Percentiles rank a stretch among this genome's conserved stretches.
These are phyloP conservation scores for Charina bottae DNA, from an alignment of 2,113 vertebrate genomes.

Conservation along the genomic window DNA sequence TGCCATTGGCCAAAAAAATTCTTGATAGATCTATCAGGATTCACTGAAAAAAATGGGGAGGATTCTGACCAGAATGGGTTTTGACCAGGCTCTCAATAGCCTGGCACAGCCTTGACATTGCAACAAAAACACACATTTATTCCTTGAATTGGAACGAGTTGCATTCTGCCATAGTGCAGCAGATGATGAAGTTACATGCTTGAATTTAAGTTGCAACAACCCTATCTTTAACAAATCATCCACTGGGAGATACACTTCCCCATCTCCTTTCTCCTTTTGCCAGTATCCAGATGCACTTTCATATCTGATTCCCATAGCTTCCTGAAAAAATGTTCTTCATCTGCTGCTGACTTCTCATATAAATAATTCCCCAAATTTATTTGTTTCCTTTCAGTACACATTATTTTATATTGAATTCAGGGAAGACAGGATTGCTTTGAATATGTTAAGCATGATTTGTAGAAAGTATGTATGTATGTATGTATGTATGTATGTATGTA, in stretches of 20 bases:
- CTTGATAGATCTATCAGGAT: neutral
- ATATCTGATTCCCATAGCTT: conserved; percentile 4
- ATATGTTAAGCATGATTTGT: neutral
- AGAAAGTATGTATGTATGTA: no score
- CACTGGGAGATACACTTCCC: neutral
- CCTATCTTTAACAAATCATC: neutral
- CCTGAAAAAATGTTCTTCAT: conserved; percentile 22
- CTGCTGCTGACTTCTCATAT: conserved; percentile 9
- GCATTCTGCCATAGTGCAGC: neutral
- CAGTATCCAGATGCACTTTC: neutral
- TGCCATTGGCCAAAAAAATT: neutral
- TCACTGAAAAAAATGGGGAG: neutral
- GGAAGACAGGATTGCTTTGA: conserved; percentile 6
- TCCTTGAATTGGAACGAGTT: neutral
- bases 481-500: no score
- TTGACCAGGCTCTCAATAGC: neutral
- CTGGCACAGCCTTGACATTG: neutral
- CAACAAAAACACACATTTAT: neutral
- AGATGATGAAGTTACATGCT: neutral
- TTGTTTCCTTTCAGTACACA: conserved; percentile 19
- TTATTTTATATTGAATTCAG: conserved; percentile 29
- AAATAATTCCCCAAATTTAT: conserved; percentile 35
- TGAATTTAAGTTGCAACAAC: neutral
- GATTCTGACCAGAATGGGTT: neutral
- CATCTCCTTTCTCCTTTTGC: conserved; percentile 6